These are phyloP conservation scores for Dioctria rufipes DNA, from an alignment of 2,888 invertebrate species.

Conservation along the genomic window DNA sequence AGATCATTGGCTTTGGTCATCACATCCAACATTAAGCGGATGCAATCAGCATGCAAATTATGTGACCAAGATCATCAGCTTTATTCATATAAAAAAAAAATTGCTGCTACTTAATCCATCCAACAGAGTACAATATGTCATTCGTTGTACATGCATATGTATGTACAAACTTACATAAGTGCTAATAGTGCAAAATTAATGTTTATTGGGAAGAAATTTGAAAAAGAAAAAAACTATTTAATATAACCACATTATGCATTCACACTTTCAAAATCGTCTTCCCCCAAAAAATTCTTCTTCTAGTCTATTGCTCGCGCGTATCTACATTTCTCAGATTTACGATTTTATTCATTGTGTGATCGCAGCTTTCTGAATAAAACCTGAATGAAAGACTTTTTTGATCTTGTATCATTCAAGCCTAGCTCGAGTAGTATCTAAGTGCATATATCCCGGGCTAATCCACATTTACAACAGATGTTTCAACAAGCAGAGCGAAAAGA, in stretches of 20 bases:
- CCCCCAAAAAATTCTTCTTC: not conserved
- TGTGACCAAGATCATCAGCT: no score
- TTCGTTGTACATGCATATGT: no score
- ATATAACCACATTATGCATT: constrained; percentile 35
- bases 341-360: constrained; percentile 25
- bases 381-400: constrained; percentile 1
- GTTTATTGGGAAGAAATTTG: not conserved
- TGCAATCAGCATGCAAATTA: no score
- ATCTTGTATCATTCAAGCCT: constrained; percentile 10
- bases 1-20: no score
- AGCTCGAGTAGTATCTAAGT: not conserved
- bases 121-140: no score
- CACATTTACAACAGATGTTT: constrained; percentile 32
- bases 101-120: no score
- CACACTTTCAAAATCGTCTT: constrained; percentile 8
- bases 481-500: not conserved
- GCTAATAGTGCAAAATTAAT: no score
- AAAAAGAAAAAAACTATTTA: constrained; percentile 45
- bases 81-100: no score
- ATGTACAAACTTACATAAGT: no score
- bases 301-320: not conserved
- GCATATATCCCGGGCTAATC: not conserved
- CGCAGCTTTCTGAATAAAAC: constrained; percentile 24
- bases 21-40: no score
- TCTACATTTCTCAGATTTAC: constrained; percentile 7